Evolutionary conservation across 2,797 vertebrate genomes (phyloP), one percentile per base, ranked within the genome.

Genomic region (Pipistrellus pygmaeus): DNA sequence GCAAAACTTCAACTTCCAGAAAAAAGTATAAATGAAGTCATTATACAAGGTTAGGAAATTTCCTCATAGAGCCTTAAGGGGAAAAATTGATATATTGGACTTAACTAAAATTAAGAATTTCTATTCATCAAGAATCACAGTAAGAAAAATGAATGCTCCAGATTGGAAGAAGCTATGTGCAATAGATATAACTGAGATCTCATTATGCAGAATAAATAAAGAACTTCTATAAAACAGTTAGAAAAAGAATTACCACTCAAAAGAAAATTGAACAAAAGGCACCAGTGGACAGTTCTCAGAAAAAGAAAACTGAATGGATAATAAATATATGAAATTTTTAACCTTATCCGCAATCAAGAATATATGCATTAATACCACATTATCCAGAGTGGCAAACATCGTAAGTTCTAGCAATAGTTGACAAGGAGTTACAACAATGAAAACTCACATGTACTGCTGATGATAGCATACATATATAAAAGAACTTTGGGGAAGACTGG

Each of bases 71-170:
- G 30, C 17, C 12, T 7, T 13, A 23, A 2, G 21, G 41, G 46
- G 48, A 8, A 55, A 85, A 17, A 64, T 0, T 6, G 32, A 32
- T 15, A 20, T 23, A 69, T 5, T 8, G 17, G 23, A 55, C n/a
- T 80, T 80, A 62, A 82, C 53, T 69, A 71, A 76, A 95, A 82
- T 30, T 32, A 75, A 84, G 41, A 53, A 41, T 62, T 72, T 68
- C 17, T 82, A 14, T 55, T 64, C 46, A 35, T 46, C 64, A 51
- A 38, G 64, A 25, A 38, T 27, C 80, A 53, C 46, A 80, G 20
- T 4, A 60, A 21, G 41, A 25, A 6, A 48, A 64, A 53, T 21
- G 48, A 60, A 73, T 11, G 25, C 64, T 27, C 2, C 4, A 14
- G 3, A 66, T 14, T 13, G 51, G 27, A n/a, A 71, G 46, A 62